Percentiles rank a stretch among this genome's conserved stretches.
These are phyloP conservation scores for Hybognathus amarus DNA, from an alignment of 2,797 vertebrate genomes.

Conservation along the genomic window DNA sequence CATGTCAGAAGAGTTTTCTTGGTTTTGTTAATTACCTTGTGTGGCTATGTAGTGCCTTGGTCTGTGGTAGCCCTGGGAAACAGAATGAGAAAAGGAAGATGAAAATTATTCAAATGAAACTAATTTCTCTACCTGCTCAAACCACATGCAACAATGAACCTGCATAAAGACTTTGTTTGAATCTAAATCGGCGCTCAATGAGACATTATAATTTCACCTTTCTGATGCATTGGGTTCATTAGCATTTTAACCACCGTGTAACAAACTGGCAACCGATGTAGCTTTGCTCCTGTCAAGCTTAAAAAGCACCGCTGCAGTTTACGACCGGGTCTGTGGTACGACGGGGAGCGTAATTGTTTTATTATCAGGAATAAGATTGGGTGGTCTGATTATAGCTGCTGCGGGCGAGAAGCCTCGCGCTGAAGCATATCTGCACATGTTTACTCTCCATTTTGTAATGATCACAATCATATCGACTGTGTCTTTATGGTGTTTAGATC, in stretches of 20 bases:
- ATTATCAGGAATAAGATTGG: slow-evolving; percentile 45
- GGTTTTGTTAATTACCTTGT: slow-evolving; percentile 84
- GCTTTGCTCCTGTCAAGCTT: slow-evolving; percentile 26
- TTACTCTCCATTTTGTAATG: slow-evolving; percentile 27
- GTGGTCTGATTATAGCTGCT: slow-evolving; percentile 49
- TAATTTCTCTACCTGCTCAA: slow-evolving; percentile 16
- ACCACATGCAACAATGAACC: slow-evolving; percentile 16
- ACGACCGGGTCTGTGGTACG: slow-evolving; percentile 25
- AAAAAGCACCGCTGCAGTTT: slow-evolving; percentile 18
- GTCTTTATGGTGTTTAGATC: slow-evolving; percentile 47
- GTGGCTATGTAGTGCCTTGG: slow-evolving; percentile 97
- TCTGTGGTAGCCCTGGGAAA: slow-evolving; percentile 89
- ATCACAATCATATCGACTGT: slow-evolving; percentile 36
- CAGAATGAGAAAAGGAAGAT: slow-evolving; percentile 49
- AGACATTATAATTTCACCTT: slow-evolving; percentile 18
- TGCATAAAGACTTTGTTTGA: slow-evolving; percentile 26
- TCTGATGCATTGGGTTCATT: slow-evolving; percentile 51
- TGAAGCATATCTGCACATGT: not conserved
- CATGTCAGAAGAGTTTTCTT: not conserved
- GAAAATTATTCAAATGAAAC: slow-evolving; percentile 15
- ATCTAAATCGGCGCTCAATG: slow-evolving; percentile 12
- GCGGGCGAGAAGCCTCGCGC: not conserved
- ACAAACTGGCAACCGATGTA: slow-evolving; percentile 48
- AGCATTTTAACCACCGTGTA: slow-evolving; percentile 52
- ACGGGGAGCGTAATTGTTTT: slow-evolving; percentile 55